These are phyloP conservation scores for Crematogaster levior DNA, from an alignment of 2,888 invertebrate genomes.

Conservation along the genomic window DNA sequence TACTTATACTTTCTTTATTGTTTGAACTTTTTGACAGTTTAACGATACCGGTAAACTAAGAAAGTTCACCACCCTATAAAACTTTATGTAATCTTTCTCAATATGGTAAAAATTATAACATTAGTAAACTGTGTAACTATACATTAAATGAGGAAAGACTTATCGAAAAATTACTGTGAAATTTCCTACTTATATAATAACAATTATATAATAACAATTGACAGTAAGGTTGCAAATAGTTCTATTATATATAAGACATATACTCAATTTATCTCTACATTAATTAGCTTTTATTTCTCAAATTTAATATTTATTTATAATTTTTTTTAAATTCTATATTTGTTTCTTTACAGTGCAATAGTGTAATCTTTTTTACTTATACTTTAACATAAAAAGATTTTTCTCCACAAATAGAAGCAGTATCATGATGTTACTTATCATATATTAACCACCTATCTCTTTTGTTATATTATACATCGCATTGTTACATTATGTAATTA, in stretches of 20 bases:
- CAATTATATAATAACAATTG: background rate
- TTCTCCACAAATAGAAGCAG: background rate
- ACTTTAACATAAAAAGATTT: background rate
- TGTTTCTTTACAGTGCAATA: background rate
- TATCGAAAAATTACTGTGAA: background rate
- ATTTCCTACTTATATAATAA: constrained; percentile 9
- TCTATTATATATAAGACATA: background rate
- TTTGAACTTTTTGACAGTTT: constrained; percentile 34
- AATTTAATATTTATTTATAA: background rate
- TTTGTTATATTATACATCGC: background rate
- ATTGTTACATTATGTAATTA: background rate
- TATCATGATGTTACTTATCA: background rate
- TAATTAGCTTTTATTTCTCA: background rate
- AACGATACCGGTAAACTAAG: background rate
- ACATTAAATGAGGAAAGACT: background rate
- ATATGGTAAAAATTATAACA: background rate
- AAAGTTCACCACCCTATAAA: background rate
- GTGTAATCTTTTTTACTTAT: background rate
- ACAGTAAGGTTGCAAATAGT: background rate
- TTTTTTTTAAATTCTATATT: background rate
- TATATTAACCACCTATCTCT: background rate
- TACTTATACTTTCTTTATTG: background rate
- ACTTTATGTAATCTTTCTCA: constrained; percentile 8
- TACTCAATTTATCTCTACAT: background rate
- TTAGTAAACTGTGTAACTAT: background rate